Base-by-base conservation (phyloP, 2,113 vertebrate species). In the Lampris incognitus region DNA sequence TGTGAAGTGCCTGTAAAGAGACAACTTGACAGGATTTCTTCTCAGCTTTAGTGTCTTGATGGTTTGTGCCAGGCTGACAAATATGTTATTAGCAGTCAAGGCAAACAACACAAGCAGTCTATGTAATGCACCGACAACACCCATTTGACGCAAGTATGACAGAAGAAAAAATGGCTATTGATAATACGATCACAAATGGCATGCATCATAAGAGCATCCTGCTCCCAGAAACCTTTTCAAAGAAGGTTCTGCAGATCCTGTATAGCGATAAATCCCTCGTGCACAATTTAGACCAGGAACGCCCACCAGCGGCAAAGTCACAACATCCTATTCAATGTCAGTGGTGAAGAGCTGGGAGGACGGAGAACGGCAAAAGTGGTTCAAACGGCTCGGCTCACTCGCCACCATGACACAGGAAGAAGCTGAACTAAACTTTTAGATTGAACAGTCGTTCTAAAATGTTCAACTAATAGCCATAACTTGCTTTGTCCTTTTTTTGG, bases 1-100 rank as follows among this genome's bases (percentile, higher is more conserved):
- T 75, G 95, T 97, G 76, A 97, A 97, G 87, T 97, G 96, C 52
- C 95, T 93, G 80, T 97, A 97, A 48, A 97, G 92, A n/a, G 96
- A 97, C 81, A 97, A 85, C 84, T 97, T 97, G 85, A 96, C 94
- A 0, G 94, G 94, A 86, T 97, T 97, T 92, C 95, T 95, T 81
- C 96, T 93, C 79, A 97, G 92, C 76, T 96, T 96, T 49, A 97
- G 91, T 36, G 94, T 96, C 87, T 97, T 97, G 90, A 97, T 96
- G 58, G 96, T 97, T 94, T 97, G 96, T 87, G 96, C 95, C 81
- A 97, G 85, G 81, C 96, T 97, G 84, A 97, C 94, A 82, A 97
- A 97, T 89, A 97, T 96, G 95, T 97, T 80, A 62, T 70, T 57
- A 51, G 59, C 36, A 78, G 90, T 93, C 88, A 95, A 94, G 93